Conservation (phyloP, 2,888 invertebrate species). For the Acrobasis consociella region DNA sequence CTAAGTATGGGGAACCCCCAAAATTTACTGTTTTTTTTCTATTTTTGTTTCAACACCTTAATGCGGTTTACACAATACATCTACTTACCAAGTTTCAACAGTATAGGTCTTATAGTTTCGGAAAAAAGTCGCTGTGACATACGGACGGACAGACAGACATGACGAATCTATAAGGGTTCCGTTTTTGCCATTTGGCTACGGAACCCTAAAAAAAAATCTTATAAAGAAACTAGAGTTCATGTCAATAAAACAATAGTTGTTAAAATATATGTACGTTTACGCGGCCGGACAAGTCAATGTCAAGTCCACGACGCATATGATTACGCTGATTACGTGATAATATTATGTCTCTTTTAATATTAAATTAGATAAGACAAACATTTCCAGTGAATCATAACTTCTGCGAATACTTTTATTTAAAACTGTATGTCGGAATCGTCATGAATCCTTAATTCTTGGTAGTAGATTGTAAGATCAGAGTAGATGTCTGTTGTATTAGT, state of each 20-base stretch:
- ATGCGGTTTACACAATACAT: no score
- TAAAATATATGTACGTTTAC: background rate
- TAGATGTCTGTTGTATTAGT: background rate
- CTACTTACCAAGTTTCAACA: no score
- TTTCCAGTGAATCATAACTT: slow-evolving; percentile 5
- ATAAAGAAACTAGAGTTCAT: background rate
- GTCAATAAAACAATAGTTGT: background rate
- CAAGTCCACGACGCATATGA: background rate
- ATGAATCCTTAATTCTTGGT: slow-evolving; percentile 4
- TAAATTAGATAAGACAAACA: slow-evolving; percentile 10
- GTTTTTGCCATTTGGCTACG: no score
- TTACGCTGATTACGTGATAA: background rate
- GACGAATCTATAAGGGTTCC: no score
- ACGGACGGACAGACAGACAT: no score
- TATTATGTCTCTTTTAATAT: slow-evolving; percentile 1
- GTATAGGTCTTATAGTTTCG: no score
- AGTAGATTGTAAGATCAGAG: background rate
- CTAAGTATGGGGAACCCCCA: no score
- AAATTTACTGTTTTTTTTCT: no score
- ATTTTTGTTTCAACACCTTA: no score
- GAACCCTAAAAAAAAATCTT: background rate
- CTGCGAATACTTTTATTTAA: background rate
- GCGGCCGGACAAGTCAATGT: background rate
- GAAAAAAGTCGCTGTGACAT: no score
- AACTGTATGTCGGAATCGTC: background rate